A percentile compares a stretch with the other conserved stretches of the same genome.
Evolutionary conservation across 2,797 vertebrate genomes (phyloP).

Genomic region (Anableps anableps): DNA sequence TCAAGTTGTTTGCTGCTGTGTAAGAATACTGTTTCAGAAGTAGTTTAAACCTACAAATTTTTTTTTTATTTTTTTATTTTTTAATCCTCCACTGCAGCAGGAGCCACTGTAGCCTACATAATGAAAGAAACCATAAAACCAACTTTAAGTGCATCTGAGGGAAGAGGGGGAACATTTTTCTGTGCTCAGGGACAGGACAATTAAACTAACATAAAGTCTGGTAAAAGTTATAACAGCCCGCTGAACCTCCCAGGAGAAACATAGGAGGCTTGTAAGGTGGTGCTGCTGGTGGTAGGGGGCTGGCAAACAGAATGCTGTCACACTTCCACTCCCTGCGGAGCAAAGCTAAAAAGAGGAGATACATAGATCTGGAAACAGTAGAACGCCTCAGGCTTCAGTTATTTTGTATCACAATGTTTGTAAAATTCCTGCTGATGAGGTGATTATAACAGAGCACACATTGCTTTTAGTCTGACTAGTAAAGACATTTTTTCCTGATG

Average conservation of each 20-base stretch:
- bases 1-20: constrained; percentile 34
- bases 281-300: constrained; percentile 46
- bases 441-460: constrained; percentile 59
- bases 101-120: constrained; percentile 38
- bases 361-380: constrained; percentile 68
- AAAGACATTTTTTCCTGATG: constrained; percentile 31
- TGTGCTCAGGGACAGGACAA: constrained; percentile 73
- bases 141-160: constrained; percentile 64
- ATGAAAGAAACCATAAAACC: constrained; percentile 59
- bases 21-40: constrained; percentile 42
- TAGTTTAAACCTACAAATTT: constrained; percentile 26
- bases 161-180: constrained; percentile 59
- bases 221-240: constrained; percentile 70
- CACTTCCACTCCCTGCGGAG: constrained; percentile 70
- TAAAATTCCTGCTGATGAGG: constrained; percentile 73
- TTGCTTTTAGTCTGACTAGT: constrained; percentile 43
- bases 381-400: constrained; percentile 66
- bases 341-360: constrained; percentile 60
- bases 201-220: constrained; percentile 81
- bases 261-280: constrained; percentile 69
- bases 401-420: constrained; percentile 60
- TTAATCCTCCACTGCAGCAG: constrained; percentile 58
- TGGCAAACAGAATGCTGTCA: constrained; percentile 75
- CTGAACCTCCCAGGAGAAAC: constrained; percentile 67
- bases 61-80: constrained; percentile 28